Evolutionary conservation across 2,113 vertebrate genomes (phyloP), one percentile per base, ranked within the genome.

Genomic region (Paramormyrops kingsleyae): DNA sequence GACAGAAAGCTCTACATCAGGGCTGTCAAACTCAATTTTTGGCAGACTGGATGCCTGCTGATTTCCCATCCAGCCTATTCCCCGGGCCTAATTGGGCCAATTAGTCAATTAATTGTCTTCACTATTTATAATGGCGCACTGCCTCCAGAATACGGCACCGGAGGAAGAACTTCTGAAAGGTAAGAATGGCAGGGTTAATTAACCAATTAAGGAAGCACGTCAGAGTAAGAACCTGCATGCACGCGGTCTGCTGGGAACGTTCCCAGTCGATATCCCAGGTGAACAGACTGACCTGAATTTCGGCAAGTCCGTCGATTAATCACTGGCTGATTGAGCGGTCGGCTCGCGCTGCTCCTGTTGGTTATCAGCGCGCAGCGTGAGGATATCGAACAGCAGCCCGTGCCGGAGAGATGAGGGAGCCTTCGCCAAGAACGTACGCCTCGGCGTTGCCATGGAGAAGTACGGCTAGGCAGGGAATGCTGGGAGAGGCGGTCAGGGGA

Each of bases 141-240:
- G 44, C 83, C 83, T 86, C 7, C 42, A 21, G n/a, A 50, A 49
- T 50, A 47, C 12, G 8, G 83, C 42, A 84, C 19, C 10, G 13
- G 10, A 49, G 47, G 24, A n/a, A n/a, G 47, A 42, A 86, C n/a
- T 27, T 50, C n/a, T 49, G 44, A 9, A 86, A 86, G 17, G 47
- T 86, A 46, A n/a, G 47, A 86, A 86, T 86, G 83, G 44, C 35
- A 42, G 74, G 47, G 83, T 50, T 86, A 47, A 86, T 86, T 86
- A 49, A 49, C 9, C 83, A 47, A 86, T 86, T 86, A 86, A 27
- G 47, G 83, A 49, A 86, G 47, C 21, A 50, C 12, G 47, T 12
- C 24, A 47, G 47, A 49, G 83, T 49, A 24, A 85, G 10, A 12
- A 80, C 35, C 74, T 42, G 74, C 35, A 39, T 42, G 35, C 74